Conservation (phyloP, 2,113 vertebrate genomes). For the Haplotaxodon microlepis region DNA sequence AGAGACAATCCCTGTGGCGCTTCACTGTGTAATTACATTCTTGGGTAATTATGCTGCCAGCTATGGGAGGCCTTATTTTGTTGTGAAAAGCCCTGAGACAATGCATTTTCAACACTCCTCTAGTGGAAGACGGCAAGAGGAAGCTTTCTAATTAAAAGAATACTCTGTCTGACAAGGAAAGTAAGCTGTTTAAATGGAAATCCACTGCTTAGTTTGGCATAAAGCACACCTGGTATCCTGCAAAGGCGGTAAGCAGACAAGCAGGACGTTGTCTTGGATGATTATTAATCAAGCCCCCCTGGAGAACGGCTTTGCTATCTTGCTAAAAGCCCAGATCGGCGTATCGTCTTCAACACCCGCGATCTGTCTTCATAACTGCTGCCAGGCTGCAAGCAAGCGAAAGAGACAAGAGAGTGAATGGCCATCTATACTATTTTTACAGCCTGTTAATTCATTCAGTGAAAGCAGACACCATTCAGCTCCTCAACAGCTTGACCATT, state of each 20-base stretch:
- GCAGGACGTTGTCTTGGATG: conserved; percentile 20
- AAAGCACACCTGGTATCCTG: conserved; percentile 38
- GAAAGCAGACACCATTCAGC: background rate
- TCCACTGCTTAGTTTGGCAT: conserved; percentile 41
- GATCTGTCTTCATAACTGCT: conserved; percentile 31
- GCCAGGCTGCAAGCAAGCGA: background rate
- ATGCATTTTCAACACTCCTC: conserved; percentile 45
- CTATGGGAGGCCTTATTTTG: conserved; percentile 48
- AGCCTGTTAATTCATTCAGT: conserved; percentile 30
- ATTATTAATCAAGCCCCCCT: conserved; percentile 53
- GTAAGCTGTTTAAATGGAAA: conserved; percentile 68
- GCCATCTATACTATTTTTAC: conserved; percentile 26
- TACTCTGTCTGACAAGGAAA: conserved; percentile 35
- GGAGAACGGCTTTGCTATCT: background rate
- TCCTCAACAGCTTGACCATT: background rate
- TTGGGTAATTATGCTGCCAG: conserved; percentile 65
- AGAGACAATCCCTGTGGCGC: conserved; percentile 57
- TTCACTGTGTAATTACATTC: conserved; percentile 68
- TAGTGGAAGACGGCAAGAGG: conserved; percentile 7
- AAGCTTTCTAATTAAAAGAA: conserved; percentile 65
- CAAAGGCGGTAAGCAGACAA: conserved; percentile 1
- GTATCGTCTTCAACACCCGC: background rate
- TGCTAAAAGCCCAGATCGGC: background rate
- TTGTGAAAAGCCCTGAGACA: conserved; percentile 60
- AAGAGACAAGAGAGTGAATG: background rate